These are phyloP conservation scores for Tachina grossa DNA, from an alignment of 2,888 invertebrate species.

Conservation along the genomic window DNA sequence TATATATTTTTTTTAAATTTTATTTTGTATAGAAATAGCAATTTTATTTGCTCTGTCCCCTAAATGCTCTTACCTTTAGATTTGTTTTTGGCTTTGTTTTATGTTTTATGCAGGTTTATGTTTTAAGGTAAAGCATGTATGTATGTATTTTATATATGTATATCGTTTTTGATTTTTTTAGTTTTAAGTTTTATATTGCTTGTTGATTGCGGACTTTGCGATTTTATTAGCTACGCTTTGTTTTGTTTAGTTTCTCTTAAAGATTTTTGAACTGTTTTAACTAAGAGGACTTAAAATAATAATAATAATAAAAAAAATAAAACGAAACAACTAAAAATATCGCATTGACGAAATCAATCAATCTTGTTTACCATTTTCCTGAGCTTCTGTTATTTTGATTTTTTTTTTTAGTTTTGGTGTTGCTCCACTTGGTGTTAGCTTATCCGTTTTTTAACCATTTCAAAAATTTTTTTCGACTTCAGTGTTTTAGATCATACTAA, in stretches of 20 bases:
- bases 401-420: too few relatives aligned
- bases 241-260: conserved; percentile 28
- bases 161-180: conserved; percentile 37
- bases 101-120: conserved; percentile 15
- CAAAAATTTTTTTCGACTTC: too few relatives aligned
- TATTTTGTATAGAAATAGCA: conserved; percentile 1
- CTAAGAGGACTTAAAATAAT: conserved; percentile 6
- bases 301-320: not conserved
- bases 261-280: conserved; percentile 10
- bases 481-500: too few relatives aligned
- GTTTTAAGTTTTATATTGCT: conserved; percentile 3
- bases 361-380: too few relatives aligned
- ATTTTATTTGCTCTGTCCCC: conserved; percentile 36
- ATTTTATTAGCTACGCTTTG: not conserved
- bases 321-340: not conserved
- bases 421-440: too few relatives aligned
- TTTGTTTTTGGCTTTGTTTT: conserved; percentile 38
- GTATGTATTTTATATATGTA: too few relatives aligned
- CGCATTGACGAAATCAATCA: too few relatives aligned
- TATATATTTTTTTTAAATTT: not conserved
- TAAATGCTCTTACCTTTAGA: conserved; percentile 15
- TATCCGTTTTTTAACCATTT: too few relatives aligned
- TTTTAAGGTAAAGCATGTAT: conserved; percentile 15
- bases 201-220: conserved; percentile 27
- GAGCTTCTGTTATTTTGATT: too few relatives aligned